Evolutionary conservation across 1,140 invertebrate genomes (phyloP).

Genomic region (Plectrocnemia conspersa): DNA sequence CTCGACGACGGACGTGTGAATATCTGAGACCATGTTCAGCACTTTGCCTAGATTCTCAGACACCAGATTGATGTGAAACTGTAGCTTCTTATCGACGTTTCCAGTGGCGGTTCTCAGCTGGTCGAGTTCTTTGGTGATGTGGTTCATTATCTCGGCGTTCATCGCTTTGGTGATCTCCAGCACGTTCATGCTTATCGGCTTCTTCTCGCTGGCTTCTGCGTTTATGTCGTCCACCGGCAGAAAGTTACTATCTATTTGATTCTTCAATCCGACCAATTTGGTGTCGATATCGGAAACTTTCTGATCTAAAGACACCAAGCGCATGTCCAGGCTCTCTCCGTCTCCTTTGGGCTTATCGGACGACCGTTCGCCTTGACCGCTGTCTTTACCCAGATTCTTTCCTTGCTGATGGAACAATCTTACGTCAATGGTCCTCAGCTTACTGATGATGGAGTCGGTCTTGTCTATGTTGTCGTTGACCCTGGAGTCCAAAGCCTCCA

Average conservation of each 20-base stretch:
- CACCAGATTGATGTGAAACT: slow-evolving; percentile 78
- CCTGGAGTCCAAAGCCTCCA: slow-evolving; percentile 72
- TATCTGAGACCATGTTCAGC: slow-evolving; percentile 69
- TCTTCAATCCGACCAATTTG: slow-evolving; percentile 71
- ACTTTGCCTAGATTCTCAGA: slow-evolving; percentile 75
- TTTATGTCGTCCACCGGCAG: slow-evolving; percentile 74
- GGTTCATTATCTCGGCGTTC: slow-evolving; percentile 69
- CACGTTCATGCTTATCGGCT: slow-evolving; percentile 72
- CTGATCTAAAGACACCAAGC: slow-evolving; percentile 66
- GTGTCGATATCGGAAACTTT: slow-evolving; percentile 77
- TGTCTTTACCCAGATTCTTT: slow-evolving; percentile 8
- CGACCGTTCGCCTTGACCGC: slow-evolving; percentile 26
- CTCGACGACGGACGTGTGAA: slow-evolving; percentile 75
- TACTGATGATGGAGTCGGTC: slow-evolving; percentile 73
- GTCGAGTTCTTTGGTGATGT: slow-evolving; percentile 69
- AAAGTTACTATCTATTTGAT: slow-evolving; percentile 76
- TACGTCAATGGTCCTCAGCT: slow-evolving; percentile 65
- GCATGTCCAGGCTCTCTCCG: slow-evolving; percentile 54
- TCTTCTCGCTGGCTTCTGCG: slow-evolving; percentile 79
- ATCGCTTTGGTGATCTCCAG: slow-evolving; percentile 74
- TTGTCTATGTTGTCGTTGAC: slow-evolving; percentile 79
- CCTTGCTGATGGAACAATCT: slow-evolving; percentile 59
- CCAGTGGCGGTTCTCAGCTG: slow-evolving; percentile 68
- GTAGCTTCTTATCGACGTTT: slow-evolving; percentile 74
- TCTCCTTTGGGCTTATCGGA: slow-evolving; percentile 30